phyloP scores from a whole-genome alignment of 1,140 invertebrate species.

The Hycleus cichorii region DNA sequence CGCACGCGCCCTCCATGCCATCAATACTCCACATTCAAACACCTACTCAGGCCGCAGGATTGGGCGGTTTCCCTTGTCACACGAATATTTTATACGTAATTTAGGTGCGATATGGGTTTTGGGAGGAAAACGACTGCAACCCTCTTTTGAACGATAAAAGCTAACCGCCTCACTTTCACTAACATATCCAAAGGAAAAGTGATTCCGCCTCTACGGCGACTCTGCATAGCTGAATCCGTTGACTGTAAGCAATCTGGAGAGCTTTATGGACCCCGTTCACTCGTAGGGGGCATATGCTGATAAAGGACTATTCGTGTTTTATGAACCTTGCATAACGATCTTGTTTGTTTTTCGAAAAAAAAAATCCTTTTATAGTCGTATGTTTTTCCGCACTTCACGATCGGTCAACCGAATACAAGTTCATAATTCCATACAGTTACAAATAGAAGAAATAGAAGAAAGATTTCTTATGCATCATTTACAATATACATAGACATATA shows the following conservation, averaged over 20 bases:
- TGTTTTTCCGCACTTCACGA: no score
- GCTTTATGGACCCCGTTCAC: slow-evolving; percentile 8
- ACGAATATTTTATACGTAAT: slow-evolving; percentile 19
- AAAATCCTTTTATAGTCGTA: no score
- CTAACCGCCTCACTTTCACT: no score
- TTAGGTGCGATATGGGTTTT: slow-evolving; percentile 5
- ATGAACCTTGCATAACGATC: slow-evolving; percentile 24
- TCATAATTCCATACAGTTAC: background rate
- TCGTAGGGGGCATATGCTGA: slow-evolving; percentile 21
- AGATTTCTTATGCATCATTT: background rate
- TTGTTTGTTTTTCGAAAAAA: slow-evolving; percentile 16
- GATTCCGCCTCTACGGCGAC: slow-evolving; percentile 5
- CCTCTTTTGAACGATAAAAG: no score
- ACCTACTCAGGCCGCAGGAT: slow-evolving; percentile 30
- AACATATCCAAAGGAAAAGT: no score
- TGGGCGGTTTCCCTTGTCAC: slow-evolving; percentile 22
- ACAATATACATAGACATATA: background rate
- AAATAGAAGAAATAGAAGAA: background rate
- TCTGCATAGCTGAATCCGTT: slow-evolving; percentile 13
- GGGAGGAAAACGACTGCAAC: no score
- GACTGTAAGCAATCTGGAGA: no score
- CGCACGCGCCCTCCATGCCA: slow-evolving; percentile 34
- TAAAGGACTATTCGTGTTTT: slow-evolving; percentile 23
- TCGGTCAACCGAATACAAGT: no score
- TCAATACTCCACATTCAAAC: slow-evolving; percentile 41